A percentile compares a stretch with the other conserved stretches of the same genome.
Conservation (phyloP, 2,888 invertebrate species). For the Oscheius sp. region DNA sequence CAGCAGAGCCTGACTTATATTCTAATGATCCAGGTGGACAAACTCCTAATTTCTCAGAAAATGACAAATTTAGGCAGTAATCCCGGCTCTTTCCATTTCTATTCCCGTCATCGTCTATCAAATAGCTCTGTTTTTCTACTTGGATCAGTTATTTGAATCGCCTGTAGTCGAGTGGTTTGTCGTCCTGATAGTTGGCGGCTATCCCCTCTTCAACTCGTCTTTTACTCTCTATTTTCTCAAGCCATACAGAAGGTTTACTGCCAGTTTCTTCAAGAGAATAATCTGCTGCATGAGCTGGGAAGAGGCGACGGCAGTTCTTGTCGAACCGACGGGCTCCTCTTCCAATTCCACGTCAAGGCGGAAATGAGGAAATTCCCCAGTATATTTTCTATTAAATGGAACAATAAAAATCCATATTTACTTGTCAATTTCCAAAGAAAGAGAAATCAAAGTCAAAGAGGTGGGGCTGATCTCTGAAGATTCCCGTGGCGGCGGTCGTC, state of each 20-base stretch:
- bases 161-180: neutral
- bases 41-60: neutral
- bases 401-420: too few species aligned
- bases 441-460: too few species aligned
- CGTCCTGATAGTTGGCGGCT: neutral
- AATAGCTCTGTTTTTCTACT: neutral
- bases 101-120: neutral
- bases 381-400: too few species aligned
- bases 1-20: slow-evolving; percentile 13
- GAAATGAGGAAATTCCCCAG: too few species aligned
- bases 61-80: neutral
- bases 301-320: too few species aligned
- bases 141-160: neutral
- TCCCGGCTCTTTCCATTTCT: neutral
- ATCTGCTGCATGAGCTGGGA: too few species aligned
- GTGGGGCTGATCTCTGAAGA: too few species aligned
- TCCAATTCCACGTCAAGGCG: too few species aligned
- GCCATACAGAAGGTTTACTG: slow-evolving; percentile 15
- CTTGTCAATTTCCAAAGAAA: too few species aligned
- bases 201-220: neutral
- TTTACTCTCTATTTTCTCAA: slow-evolving; percentile 5
- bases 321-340: too few species aligned
- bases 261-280: too few species aligned
- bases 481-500: too few species aligned
- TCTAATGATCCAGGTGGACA: slow-evolving; percentile 1